These are phyloP conservation scores for Cheilosia soror DNA, from an alignment of 2,888 invertebrate species.

Conservation along the genomic window DNA sequence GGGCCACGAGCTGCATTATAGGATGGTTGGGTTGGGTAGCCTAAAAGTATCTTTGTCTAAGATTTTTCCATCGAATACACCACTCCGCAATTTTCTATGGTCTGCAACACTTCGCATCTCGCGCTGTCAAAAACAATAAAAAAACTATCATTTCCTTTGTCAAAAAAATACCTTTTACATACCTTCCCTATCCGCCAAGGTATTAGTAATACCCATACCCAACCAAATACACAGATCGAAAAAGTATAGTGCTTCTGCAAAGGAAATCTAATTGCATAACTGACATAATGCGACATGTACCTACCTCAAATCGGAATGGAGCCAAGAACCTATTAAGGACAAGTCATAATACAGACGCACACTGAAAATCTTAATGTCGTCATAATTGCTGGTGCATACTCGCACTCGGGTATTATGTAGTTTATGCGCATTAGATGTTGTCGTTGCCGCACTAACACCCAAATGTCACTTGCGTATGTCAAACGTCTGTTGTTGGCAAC, in stretches of 20 bases:
- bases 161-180: neutral
- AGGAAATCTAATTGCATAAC: slow-evolving; percentile 63
- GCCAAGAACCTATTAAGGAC: slow-evolving; percentile 74
- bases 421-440: slow-evolving; percentile 53
- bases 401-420: neutral
- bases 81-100: too few species aligned
- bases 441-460: slow-evolving; percentile 61
- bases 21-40: too few species aligned
- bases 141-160: neutral
- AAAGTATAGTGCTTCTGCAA: slow-evolving; percentile 25
- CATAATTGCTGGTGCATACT: slow-evolving; percentile 59
- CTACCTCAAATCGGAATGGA: slow-evolving; percentile 64
- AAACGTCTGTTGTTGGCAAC: slow-evolving; percentile 62
- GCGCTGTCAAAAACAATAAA: neutral
- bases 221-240: neutral
- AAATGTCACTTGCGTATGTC: slow-evolving; percentile 74
- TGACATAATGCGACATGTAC: neutral
- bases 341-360: slow-evolving; percentile 35
- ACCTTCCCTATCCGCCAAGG: neutral
- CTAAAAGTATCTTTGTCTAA: too few species aligned
- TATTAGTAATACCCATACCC: neutral
- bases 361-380: slow-evolving; percentile 53
- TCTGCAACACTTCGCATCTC: too few species aligned
- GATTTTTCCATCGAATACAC: too few species aligned
- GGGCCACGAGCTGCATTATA: too few species aligned